These are phyloP conservation scores for Oceanodroma leucorhoa DNA, from an alignment of 2,797 vertebrate genomes.

Conservation along the genomic window DNA sequence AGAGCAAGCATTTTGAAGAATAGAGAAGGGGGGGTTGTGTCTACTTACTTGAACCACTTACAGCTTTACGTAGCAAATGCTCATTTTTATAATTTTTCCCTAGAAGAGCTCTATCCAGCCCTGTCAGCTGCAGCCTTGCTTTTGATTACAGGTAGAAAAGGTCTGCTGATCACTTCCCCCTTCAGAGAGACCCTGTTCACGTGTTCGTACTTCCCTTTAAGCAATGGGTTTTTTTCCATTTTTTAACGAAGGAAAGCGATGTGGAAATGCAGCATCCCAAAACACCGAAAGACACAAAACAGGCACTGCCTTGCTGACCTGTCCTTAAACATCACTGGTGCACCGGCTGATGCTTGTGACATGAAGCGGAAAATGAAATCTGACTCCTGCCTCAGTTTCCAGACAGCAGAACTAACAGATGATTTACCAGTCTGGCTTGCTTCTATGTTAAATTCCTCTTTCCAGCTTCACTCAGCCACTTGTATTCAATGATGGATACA, in stretches of 20 bases:
- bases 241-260: not conserved
- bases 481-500: not conserved
- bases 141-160: not conserved
- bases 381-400: slow-evolving; percentile 61
- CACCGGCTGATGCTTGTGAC: not conserved
- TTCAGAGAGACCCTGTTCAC: not conserved
- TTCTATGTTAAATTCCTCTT: slow-evolving; percentile 16
- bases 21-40: not conserved
- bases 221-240: not conserved
- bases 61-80: not conserved
- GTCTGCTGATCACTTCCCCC: not conserved
- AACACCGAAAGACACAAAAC: not conserved
- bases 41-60: not conserved
- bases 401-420: slow-evolving; percentile 52
- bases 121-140: not conserved
- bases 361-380: slow-evolving; percentile 3
- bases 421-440: slow-evolving; percentile 50
- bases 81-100: not conserved
- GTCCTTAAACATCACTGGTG: not conserved
- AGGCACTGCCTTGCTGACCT: not conserved
- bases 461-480: not conserved
- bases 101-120: not conserved
- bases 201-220: not conserved
- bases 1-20: not conserved
- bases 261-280: not conserved